Percentiles rank a stretch among this genome's conserved stretches.
Evolutionary conservation across 1,140 invertebrate species (phyloP).

Genomic region (Branchinecta lindahli): DNA sequence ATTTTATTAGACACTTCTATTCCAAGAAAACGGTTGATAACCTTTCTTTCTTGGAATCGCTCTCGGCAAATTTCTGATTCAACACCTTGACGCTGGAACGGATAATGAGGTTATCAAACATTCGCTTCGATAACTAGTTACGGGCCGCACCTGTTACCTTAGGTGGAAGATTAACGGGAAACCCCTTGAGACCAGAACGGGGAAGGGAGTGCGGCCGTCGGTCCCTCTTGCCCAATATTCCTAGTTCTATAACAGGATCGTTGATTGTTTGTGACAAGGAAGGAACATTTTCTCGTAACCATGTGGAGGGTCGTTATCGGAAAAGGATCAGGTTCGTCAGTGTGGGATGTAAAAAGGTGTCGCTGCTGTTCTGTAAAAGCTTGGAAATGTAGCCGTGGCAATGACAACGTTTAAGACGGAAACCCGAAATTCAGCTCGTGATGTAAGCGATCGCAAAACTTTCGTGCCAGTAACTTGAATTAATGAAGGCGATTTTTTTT

Average conservation of each 20-base stretch:
- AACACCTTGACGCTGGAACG: neutral
- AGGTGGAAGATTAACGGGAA: neutral
- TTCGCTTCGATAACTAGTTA: neutral
- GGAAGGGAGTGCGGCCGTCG: neutral
- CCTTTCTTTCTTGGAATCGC: neutral
- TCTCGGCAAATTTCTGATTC: neutral
- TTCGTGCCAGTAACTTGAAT: too few relatives aligned
- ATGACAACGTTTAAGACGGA: too few relatives aligned
- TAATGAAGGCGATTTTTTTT: too few relatives aligned
- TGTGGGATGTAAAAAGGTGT: neutral
- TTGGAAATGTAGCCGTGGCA: too few relatives aligned
- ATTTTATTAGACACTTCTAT: neutral
- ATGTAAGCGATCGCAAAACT: too few relatives aligned
- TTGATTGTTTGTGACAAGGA: neutral
- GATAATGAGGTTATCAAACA: too few relatives aligned
- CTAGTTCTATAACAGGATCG: neutral
- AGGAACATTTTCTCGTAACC: neutral
- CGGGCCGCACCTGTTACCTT: conserved; percentile 1
- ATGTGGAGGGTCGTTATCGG: conserved; percentile 5
- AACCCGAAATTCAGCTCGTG: too few relatives aligned
- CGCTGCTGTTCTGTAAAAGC: neutral
- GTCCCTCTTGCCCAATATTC: conserved; percentile 4
- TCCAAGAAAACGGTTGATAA: neutral
- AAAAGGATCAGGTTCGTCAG: neutral
- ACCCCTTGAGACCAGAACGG: neutral